phyloP scores from a whole-genome alignment of 1,140 invertebrate species.

The Macrosteles quadrilineatus region DNA sequence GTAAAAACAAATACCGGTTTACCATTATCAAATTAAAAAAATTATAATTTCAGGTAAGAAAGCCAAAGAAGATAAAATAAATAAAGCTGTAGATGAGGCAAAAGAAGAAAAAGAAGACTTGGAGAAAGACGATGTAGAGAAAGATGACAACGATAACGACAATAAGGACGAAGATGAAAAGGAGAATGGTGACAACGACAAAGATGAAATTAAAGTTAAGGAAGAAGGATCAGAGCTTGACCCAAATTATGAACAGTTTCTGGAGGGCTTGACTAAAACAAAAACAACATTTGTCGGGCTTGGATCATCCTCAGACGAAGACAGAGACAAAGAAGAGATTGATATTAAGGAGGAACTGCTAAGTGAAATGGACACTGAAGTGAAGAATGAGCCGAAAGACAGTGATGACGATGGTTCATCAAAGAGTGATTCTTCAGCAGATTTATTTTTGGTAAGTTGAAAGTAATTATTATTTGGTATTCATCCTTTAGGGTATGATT shows the following conservation, averaged over 20 bases:
- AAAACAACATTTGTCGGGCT: neutral
- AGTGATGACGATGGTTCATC: slow-evolving; percentile 2
- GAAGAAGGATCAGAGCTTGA: slow-evolving; percentile 8
- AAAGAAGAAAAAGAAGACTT: slow-evolving; percentile 8
- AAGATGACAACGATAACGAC: neutral
- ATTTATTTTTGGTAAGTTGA: slow-evolving; percentile 1
- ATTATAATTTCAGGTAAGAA: too few relatives aligned
- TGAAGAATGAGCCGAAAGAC: neutral
- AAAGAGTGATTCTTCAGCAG: neutral
- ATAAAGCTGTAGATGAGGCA: neutral
- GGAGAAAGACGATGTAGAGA: neutral
- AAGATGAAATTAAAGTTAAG: slow-evolving; percentile 18
- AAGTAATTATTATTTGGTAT: too few relatives aligned
- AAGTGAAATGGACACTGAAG: neutral
- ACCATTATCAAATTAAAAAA: too few relatives aligned
- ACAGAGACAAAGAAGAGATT: slow-evolving; percentile 1
- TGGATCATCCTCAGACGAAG: slow-evolving; percentile 1
- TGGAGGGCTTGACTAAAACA: neutral
- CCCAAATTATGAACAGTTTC: neutral
- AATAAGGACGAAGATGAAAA: neutral
- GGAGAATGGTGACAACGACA: neutral
- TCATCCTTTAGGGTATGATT: too few relatives aligned
- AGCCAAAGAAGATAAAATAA: too few relatives aligned
- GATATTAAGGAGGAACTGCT: slow-evolving; percentile 1
- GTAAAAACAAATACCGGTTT: too few relatives aligned